Base-by-base conservation (phyloP, 2,797 vertebrate species). In the Crocidura indochinensis region DNA sequence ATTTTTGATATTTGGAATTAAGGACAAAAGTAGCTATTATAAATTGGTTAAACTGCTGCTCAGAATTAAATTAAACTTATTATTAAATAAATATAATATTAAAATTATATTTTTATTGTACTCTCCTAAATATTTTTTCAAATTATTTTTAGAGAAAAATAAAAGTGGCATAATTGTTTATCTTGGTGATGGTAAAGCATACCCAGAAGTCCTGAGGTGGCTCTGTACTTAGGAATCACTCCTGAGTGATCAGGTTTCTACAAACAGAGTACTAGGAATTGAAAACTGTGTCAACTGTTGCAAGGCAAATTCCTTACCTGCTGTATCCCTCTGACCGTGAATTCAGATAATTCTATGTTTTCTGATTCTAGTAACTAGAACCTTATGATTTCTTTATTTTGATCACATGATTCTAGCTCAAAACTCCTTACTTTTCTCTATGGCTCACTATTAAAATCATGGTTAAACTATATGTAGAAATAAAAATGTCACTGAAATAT, bases 61-160 rank as follows among this genome's bases (percentile, higher is more conserved):
- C 19, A 80, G 24, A 83, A 75, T 7, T 82, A 78, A 56, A 15
- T 51, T 75, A 27, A n/a, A n/a, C n/a, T n/a, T n/a, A n/a, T n/a
- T n/a, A n/a, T n/a, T n/a, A n/a, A n/a, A n/a, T n/a, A n/a, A n/a
- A n/a, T n/a, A n/a, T n/a, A n/a, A n/a, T n/a, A n/a, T n/a, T n/a
- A n/a, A n/a, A n/a, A n/a, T n/a, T n/a, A 3, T 53, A 22, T 19
- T 4, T 74, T 93, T 6, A 31, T 73, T 17, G 9, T 11, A 65
- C 44, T 84, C 67, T 11, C 56, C 26, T 77, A 11, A 31, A 27
- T 71, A 65, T 46, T 84, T 88, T 24, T 26, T 71, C 51, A 14
- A 53, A 53, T 14, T 69, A 44, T 47, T 82, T 86, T 91, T 69
- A 65, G 68, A 84, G 86, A 72, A 93, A 88, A 88, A 64, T 65